Base-by-base conservation (phyloP, 2,797 vertebrate genomes). In the Glossophaga mutica region DNA sequence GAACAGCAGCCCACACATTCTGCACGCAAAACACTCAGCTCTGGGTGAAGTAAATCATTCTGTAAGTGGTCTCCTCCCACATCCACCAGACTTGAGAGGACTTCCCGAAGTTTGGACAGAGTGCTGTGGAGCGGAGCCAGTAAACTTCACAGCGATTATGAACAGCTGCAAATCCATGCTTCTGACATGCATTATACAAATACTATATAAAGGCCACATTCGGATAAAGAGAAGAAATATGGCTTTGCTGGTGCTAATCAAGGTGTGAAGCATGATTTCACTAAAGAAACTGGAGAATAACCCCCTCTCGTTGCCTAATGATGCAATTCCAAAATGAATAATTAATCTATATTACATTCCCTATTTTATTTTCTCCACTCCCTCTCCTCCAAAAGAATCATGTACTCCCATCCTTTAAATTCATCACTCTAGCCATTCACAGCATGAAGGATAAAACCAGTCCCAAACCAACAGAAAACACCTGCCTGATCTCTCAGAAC, bases 41-140 rank as follows among this genome's bases (percentile, higher is more conserved):
- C 77, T 1, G 79, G 50, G 73, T 46, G 37, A 57, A 96, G 87
- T 86, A 95, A 95, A 88, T 96, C 83, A n/a, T 94, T 57, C 68
- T 76, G 52, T 84, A 59, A 73, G 92, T 5, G 2, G 87, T 44
- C 57, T 95, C 92, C 93, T 95, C 91, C 93, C 87, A 70, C 67
- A 93, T 67, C 78, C 59, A 52, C 5, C 3, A 65, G 77, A 46
- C 94, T 77, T 87, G 79, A 87, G 92, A 85, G 97, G 91, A 92
- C 16, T 59, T 95, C 95, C 95, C n/a, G 0, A 5, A 65, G 89
- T 6, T 4, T 90, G 84, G 92, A 97, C 59, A 32, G n/a, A 65
- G 82, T 0, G 32, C 95, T 29, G 44, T 74, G 73, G 95, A 96
- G 82, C 0, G 6, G 34, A 96, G 96, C 97, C 86, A 97, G 85